phyloP scores from a whole-genome alignment of 64 coral and sea anemone species.

The Hydrozoanthus tunicans region DNA sequence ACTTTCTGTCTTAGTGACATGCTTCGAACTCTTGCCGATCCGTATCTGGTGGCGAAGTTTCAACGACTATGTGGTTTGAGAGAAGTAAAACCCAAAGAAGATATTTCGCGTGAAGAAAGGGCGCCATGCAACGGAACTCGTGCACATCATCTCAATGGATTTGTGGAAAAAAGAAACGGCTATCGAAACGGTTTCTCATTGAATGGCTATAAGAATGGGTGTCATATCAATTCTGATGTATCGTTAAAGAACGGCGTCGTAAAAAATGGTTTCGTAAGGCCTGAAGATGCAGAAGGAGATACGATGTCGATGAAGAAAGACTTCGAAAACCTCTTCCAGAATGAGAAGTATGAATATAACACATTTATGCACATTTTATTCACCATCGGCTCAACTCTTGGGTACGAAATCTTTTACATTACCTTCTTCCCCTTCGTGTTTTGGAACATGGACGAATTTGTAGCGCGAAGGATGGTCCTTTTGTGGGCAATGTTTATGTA shows the following conservation, averaged over 20 bases:
- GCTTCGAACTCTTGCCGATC: constrained; percentile 88
- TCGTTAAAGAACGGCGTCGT: constrained; percentile 40
- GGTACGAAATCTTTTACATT: constrained; percentile 90
- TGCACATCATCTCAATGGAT: constrained; percentile 65
- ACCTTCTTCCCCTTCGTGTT: constrained; percentile 92
- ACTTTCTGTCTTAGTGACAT: constrained; percentile 31
- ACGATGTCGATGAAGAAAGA: constrained; percentile 46
- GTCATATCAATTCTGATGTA: constrained; percentile 35
- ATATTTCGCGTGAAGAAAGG: constrained; percentile 19
- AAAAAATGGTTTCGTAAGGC: constrained; percentile 63
- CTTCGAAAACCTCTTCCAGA: constrained; percentile 10
- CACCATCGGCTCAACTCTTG: constrained; percentile 75
- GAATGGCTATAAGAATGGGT: constrained; percentile 42
- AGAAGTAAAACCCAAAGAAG: constrained; percentile 41
- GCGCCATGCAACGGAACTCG: background rate
- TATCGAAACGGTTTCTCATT: constrained; percentile 35
- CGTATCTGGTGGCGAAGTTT: constrained; percentile 81
- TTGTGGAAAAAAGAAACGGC: constrained; percentile 41
- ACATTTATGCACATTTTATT: constrained; percentile 78
- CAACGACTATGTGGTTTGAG: constrained; percentile 72
- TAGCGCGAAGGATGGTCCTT: constrained; percentile 75
- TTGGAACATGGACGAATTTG: constrained; percentile 92
- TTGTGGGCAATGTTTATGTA: constrained; percentile 90
- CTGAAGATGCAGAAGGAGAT: constrained; percentile 46
- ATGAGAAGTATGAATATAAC: constrained; percentile 67